Conservation (phyloP, 2,888 invertebrate genomes). For the Ligdia adustata region DNA sequence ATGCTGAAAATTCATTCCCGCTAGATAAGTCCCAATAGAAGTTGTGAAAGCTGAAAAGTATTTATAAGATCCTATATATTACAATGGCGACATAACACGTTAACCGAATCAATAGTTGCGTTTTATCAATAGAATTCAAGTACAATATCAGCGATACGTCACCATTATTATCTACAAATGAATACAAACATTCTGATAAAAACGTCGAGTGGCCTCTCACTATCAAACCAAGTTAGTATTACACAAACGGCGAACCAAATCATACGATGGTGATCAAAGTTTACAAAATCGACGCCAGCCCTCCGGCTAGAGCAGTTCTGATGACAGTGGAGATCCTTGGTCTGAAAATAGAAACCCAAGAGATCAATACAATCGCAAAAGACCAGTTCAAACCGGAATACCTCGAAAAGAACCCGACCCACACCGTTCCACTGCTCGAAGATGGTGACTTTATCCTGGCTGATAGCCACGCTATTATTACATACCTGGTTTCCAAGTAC, state of each 20-base stretch:
- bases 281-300: slow-evolving; percentile 46
- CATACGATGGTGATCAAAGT: slow-evolving; percentile 46
- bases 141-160: no score
- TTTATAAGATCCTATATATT: no score
- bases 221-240: not conserved
- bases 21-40: no score
- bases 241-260: not conserved
- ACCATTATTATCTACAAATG: slow-evolving; percentile 7
- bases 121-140: no score
- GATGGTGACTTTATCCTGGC: slow-evolving; percentile 51
- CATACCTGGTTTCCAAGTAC: slow-evolving; percentile 55
- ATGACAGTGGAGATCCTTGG: slow-evolving; percentile 49
- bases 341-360: slow-evolving; percentile 40
- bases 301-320: slow-evolving; percentile 47
- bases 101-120: no score
- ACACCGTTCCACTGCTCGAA: slow-evolving; percentile 52
- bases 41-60: no score
- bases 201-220: not conserved
- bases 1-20: no score
- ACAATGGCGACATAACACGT: no score
- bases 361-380: slow-evolving; percentile 37
- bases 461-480: slow-evolving; percentile 56
- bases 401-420: slow-evolving; percentile 51
- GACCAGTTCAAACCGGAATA: slow-evolving; percentile 47
- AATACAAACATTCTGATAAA: not conserved